Base-by-base conservation (phyloP, 1,140 invertebrate genomes). In the Venustaconcha ellipsiformis region DNA sequence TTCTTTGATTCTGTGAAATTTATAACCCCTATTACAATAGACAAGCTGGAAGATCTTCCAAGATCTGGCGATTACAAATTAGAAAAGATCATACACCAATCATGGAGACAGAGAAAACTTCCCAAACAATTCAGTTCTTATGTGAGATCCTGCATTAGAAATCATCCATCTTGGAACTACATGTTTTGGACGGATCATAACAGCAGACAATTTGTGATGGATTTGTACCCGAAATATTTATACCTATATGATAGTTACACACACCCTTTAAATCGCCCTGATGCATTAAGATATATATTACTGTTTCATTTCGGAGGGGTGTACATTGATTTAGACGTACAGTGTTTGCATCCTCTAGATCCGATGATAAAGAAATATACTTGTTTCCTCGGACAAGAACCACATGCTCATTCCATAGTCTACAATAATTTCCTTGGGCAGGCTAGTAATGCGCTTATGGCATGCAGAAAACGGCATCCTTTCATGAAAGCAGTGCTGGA, bases 151-250 rank as follows among this genome's bases (percentile, higher is more conserved):
- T 86, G 83, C 80, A 57, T 63, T 20, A 56, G 58, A n/a, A 59
- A 74, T 56, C 76, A 86, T 65, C 81, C 80, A 17, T 78, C 78
- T 18, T 87, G 86, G 86, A 76, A 83, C 23, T 83, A 86, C 69
- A 84, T 79, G 80, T 79, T 87, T 20, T 87, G 86, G 86, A 86
- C 86, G n/a, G 79, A 84, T 67, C 74, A 80, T 1, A 78, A 75
- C 70, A 80, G 78, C 12, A 72, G 80, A 60, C 23, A 78, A 48
- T 62, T 87, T 0, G 75, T 87, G 26, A 62, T 62, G 14, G 72
- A 81, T 5, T 72, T 77, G 58, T 84, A 84, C 73, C 77, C 82
- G 13, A 23, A 74, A 63, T 79, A 82, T 56, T 63, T 87, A 11
- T 48, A 30, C 1, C 63, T 81, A 13, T 87, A 73, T 72, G 79